A percentile compares a stretch with the other conserved stretches of the same genome.
phyloP scores from a whole-genome alignment of 1,140 invertebrate genomes.

The Cataglyphis hispanica region DNA sequence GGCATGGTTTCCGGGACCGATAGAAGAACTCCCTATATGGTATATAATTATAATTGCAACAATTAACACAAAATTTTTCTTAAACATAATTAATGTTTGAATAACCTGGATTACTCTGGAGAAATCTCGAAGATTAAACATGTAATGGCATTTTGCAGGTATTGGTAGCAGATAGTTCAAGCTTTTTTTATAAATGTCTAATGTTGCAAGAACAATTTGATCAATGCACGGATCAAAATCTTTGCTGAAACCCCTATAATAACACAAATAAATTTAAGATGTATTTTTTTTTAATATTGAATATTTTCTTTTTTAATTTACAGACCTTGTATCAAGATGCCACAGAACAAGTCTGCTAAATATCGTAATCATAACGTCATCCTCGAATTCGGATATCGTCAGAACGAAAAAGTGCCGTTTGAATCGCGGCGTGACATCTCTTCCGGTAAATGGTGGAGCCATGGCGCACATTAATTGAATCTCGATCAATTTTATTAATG shows the following conservation, averaged over 20 bases:
- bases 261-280: slow-evolving; percentile 9
- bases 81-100: neutral
- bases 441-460: slow-evolving; percentile 93
- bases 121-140: slow-evolving; percentile 98
- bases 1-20: slow-evolving; percentile 97
- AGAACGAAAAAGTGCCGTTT: slow-evolving; percentile 96
- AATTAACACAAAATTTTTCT: neutral
- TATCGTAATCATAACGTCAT: slow-evolving; percentile 94
- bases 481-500: slow-evolving; percentile 95
- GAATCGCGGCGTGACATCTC: slow-evolving; percentile 94
- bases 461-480: slow-evolving; percentile 95
- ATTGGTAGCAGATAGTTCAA: slow-evolving; percentile 95
- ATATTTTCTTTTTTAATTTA: neutral
- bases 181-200: slow-evolving; percentile 95
- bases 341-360: slow-evolving; percentile 97
- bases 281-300: slow-evolving; percentile 25
- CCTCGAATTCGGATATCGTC: slow-evolving; percentile 96
- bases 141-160: slow-evolving; percentile 96
- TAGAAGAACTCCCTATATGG: slow-evolving; percentile 93
- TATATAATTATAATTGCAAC: slow-evolving; percentile 3
- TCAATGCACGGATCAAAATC: slow-evolving; percentile 97
- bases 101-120: slow-evolving; percentile 94
- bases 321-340: slow-evolving; percentile 94
- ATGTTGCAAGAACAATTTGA: slow-evolving; percentile 94
- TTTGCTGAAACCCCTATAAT: slow-evolving; percentile 95